These are phyloP conservation scores for Cephus runcator DNA, from an alignment of 2,888 invertebrate species.

Conservation along the genomic window DNA sequence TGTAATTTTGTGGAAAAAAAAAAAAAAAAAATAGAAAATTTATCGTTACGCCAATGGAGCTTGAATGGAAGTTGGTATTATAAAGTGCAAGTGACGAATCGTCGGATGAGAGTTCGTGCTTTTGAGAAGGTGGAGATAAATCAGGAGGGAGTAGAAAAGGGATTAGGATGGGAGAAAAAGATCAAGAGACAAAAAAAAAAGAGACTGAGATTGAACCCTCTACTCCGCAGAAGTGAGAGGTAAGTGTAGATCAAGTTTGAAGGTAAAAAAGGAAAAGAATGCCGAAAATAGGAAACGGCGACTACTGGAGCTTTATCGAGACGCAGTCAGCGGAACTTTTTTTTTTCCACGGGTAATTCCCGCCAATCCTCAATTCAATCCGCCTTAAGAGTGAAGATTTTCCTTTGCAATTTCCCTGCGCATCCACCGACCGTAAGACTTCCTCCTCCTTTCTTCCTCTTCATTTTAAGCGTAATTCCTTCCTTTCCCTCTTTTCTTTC, in stretches of 20 bases:
- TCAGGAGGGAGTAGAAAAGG: too few relatives aligned
- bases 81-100: too few relatives aligned
- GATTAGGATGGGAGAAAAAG: too few relatives aligned
- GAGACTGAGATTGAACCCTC: not conserved
- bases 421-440: not conserved
- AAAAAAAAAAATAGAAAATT: too few relatives aligned
- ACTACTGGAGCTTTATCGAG: not conserved
- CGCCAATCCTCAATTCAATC: not conserved
- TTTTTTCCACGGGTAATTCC: not conserved
- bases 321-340: not conserved
- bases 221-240: not conserved
- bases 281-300: not conserved
- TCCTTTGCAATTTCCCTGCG: not conserved
- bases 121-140: too few relatives aligned
- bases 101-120: too few relatives aligned
- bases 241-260: too few relatives aligned
- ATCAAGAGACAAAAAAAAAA: too few relatives aligned
- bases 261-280: too few relatives aligned
- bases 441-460: not conserved
- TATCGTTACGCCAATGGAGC: too few relatives aligned
- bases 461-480: not conserved
- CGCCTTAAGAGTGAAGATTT: not conserved
- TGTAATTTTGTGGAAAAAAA: too few relatives aligned
- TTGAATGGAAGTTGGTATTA: too few relatives aligned
- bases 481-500: not conserved